Percentiles rank a stretch among this genome's conserved stretches.
These are phyloP conservation scores for Rhaphigaster nebulosa DNA, from an alignment of 2,888 invertebrate species.

Conservation along the genomic window DNA sequence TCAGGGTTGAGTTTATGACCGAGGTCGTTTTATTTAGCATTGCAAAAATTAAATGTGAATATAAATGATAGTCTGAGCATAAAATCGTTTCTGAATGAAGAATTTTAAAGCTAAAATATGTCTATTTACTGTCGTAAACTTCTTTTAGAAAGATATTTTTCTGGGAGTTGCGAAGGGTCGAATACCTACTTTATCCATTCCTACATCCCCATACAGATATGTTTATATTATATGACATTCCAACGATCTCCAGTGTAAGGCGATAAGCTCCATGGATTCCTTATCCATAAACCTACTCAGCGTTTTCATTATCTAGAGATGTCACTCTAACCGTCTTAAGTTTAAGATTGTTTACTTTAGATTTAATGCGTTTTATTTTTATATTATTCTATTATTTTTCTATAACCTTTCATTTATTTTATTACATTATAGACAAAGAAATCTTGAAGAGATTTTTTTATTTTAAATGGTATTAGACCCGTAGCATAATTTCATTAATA, in stretches of 20 bases:
- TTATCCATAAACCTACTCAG: background rate
- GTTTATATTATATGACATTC: background rate
- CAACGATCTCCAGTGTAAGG: background rate
- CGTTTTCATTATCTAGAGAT: background rate
- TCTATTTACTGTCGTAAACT: background rate
- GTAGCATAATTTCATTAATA: no score
- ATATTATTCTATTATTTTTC: no score
- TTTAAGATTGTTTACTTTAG: background rate
- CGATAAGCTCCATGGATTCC: background rate
- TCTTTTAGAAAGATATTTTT: background rate
- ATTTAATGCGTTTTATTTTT: background rate
- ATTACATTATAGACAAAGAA: no score
- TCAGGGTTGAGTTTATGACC: no score
- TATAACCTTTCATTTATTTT: background rate
- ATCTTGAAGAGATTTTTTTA: no score
- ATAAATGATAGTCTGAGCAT: no score
- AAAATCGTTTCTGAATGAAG: no score
- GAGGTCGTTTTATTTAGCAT: no score
- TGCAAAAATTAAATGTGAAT: no score
- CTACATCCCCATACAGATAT: background rate
- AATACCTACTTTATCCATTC: background rate
- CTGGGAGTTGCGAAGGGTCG: background rate
- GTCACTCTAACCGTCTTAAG: background rate
- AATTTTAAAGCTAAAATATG: no score
- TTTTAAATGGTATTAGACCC: no score